phyloP scores from a whole-genome alignment of 1,140 invertebrate species.

The Drosophila eugracilis region DNA sequence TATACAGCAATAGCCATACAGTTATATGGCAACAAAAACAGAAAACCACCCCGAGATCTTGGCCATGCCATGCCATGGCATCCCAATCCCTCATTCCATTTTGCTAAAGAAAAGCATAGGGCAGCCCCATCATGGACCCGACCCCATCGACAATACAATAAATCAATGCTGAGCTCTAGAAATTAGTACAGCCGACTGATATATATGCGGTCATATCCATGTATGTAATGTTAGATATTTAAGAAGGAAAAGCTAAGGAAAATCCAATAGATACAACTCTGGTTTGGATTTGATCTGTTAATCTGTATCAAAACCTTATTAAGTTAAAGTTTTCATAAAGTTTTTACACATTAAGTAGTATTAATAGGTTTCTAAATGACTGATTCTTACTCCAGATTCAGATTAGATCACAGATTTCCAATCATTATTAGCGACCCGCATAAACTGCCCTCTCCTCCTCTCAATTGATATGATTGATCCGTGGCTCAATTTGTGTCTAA shows the following conservation, averaged over 20 bases:
- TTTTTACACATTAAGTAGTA: no score
- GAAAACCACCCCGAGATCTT: constrained; percentile 16
- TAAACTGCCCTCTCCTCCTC: neutral
- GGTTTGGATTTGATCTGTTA: no score
- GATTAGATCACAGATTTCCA: neutral
- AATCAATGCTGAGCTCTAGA: constrained; percentile 31
- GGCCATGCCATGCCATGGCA: neutral
- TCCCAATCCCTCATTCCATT: no score
- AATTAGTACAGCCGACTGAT: constrained; percentile 15
- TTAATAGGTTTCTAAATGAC: no score
- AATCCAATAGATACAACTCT: neutral
- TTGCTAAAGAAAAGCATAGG: neutral
- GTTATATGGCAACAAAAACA: neutral
- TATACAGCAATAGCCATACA: constrained; percentile 6
- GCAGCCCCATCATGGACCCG: constrained; percentile 30
- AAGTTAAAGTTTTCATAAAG: no score
- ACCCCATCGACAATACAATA: constrained; percentile 42
- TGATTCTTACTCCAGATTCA: neutral
- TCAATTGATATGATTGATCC: constrained; percentile 28
- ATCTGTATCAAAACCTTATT: no score
- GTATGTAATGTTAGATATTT: neutral
- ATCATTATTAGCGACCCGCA: constrained; percentile 27
- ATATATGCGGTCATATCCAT: neutral
- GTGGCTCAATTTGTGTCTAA: constrained; percentile 34
- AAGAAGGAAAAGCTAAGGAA: neutral